Conservation (phyloP, 2,888 invertebrate species). For the Teleogryllus oceanicus region DNA sequence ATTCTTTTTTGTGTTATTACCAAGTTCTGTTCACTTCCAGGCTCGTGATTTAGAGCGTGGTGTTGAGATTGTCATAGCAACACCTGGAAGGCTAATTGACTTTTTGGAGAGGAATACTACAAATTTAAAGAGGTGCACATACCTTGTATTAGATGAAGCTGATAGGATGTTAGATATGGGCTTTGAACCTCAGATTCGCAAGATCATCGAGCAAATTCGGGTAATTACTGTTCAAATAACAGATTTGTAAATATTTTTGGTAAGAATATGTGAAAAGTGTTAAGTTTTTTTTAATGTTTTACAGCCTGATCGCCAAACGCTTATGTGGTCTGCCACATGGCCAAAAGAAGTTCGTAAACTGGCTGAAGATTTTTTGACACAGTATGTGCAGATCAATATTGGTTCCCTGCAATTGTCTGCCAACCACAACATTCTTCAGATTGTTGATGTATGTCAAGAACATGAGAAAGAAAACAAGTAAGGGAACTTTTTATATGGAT, state of each 20-base stretch:
- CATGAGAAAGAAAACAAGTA: conserved; percentile 73
- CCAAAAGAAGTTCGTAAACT: conserved; percentile 94
- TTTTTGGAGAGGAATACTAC: conserved; percentile 86
- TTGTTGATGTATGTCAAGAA: conserved; percentile 89
- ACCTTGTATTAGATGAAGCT: conserved; percentile 91
- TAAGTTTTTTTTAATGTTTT: conserved; percentile 32
- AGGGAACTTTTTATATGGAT: conserved; percentile 19
- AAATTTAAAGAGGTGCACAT: conserved; percentile 81
- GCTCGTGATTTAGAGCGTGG: conserved; percentile 84
- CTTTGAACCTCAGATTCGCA: conserved; percentile 93
- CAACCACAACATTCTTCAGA: conserved; percentile 90
- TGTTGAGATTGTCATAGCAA: conserved; percentile 92
- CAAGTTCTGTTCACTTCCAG: conserved; percentile 51
- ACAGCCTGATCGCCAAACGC: conserved; percentile 80
- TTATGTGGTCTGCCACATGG: conserved; percentile 99
- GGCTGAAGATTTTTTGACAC: conserved; percentile 92
- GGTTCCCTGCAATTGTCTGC: conserved; percentile 90
- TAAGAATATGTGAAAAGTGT: too few relatives aligned
- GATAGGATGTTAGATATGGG: conserved; percentile 98
- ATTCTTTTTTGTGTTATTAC: not conserved
- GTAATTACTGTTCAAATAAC: conserved; percentile 42
- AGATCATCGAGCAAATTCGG: conserved; percentile 90
- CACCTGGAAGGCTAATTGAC: conserved; percentile 90
- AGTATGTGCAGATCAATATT: conserved; percentile 95
- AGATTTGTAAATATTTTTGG: too few relatives aligned